Conservation (phyloP, 2,888 invertebrate species). For the Chromoteleia sp. region DNA sequence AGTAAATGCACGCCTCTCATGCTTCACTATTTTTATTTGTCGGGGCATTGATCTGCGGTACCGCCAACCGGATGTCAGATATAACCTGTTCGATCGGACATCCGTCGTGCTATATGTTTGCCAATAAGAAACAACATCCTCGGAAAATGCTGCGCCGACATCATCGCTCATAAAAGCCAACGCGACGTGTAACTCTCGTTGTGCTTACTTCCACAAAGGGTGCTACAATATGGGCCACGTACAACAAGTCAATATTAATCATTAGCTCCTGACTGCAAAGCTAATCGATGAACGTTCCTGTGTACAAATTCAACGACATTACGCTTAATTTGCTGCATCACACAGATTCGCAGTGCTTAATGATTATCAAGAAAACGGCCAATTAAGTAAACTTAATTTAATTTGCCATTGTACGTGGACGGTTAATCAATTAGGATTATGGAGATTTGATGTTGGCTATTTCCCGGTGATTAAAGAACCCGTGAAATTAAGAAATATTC, state of each 20-base stretch:
- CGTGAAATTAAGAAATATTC: background rate
- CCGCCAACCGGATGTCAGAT: constrained; percentile 64
- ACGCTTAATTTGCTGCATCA: constrained; percentile 26
- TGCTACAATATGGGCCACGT: constrained; percentile 14
- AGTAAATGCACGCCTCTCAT: constrained; percentile 77
- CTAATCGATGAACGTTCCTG: constrained; percentile 40
- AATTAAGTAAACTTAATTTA: constrained; percentile 24
- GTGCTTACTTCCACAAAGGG: constrained; percentile 31
- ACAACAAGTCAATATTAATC: constrained; percentile 55
- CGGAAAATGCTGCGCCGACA: constrained; percentile 40
- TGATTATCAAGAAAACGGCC: constrained; percentile 16
- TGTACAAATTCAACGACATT: constrained; percentile 31
- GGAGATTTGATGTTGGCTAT: constrained; percentile 1
- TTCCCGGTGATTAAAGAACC: background rate
- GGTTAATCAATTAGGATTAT: constrained; percentile 27
- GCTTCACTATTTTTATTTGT: constrained; percentile 45
- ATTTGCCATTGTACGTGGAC: constrained; percentile 5
- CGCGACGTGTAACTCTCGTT: constrained; percentile 20
- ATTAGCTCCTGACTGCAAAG: constrained; percentile 44
- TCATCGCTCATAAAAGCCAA: constrained; percentile 39
- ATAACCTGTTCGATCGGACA: constrained; percentile 65
- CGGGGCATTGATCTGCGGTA: constrained; percentile 55
- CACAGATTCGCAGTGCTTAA: constrained; percentile 18
- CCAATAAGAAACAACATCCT: constrained; percentile 65
- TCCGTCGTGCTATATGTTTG: constrained; percentile 62